Conservation (phyloP, 2,888 invertebrate genomes). For the Noctua comes region DNA sequence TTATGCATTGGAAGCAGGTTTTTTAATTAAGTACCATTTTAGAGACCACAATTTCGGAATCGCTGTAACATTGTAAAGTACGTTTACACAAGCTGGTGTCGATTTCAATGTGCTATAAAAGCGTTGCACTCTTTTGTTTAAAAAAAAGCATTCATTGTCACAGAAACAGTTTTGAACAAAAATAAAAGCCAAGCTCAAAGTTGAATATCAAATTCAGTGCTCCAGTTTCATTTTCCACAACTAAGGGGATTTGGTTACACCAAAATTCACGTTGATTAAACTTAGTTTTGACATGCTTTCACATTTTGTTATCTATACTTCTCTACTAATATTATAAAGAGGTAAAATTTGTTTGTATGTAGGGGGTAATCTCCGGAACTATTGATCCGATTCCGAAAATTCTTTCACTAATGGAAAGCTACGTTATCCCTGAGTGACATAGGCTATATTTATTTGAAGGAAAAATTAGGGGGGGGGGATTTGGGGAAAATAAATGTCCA, state of each 20-base stretch:
- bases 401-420: too few species aligned
- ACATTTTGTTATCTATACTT: slow-evolving; percentile 10
- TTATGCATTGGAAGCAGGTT: neutral
- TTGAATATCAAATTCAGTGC: slow-evolving; percentile 47
- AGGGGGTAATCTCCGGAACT: too few species aligned
- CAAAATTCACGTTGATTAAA: slow-evolving; percentile 27
- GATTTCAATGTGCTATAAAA: slow-evolving; percentile 28
- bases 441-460: too few species aligned
- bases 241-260: slow-evolving; percentile 24
- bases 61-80: neutral
- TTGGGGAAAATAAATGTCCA: too few species aligned
- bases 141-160: slow-evolving; percentile 1
- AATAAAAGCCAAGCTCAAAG: slow-evolving; percentile 16
- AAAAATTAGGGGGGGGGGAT: too few species aligned
- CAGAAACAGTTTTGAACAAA: neutral
- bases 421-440: too few species aligned
- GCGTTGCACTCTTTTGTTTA: slow-evolving; percentile 31
- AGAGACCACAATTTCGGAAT: neutral
- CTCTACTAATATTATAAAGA: too few species aligned
- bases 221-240: slow-evolving; percentile 19
- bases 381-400: too few species aligned
- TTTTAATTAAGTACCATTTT: slow-evolving; percentile 17
- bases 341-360: too few species aligned
- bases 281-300: neutral
- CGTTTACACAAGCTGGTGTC: slow-evolving; percentile 12